Percentiles rank a stretch among this genome's conserved stretches.
Conservation (phyloP, 2,797 vertebrate species). For the Hydrolagus colliei region DNA sequence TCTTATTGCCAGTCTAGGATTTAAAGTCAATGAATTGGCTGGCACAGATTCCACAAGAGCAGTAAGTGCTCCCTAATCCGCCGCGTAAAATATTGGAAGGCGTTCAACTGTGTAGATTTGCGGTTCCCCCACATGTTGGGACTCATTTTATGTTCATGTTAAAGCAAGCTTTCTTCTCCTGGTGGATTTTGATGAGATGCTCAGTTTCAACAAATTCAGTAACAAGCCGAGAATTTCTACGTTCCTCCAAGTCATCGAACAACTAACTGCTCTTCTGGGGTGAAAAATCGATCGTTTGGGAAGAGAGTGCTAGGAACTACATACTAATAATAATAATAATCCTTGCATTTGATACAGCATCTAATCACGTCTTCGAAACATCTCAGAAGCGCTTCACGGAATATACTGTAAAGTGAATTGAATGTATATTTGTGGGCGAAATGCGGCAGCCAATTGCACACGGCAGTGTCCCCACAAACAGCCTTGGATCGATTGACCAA, state of each 20-base stretch:
- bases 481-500: no score
- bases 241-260: conserved; percentile 9
- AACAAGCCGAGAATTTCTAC: neutral
- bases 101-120: neutral
- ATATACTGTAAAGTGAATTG: no score
- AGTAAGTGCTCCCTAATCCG: neutral
- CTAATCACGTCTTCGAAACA: no score
- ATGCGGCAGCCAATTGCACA: no score
- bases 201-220: conserved; percentile 11
- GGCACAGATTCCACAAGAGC: neutral
- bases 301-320: no score
- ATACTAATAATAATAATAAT: no score
- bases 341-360: no score
- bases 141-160: neutral
- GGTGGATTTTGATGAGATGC: neutral
- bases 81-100: neutral
- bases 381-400: no score
- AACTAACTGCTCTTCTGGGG: neutral
- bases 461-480: no score
- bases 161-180: neutral
- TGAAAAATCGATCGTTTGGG: no score
- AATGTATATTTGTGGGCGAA: no score
- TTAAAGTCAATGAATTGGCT: neutral
- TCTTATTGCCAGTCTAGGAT: neutral
- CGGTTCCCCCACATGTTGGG: neutral